Evolutionary conservation across 2,113 vertebrate species (phyloP).

Genomic region (Amblyopsis rosae): DNA sequence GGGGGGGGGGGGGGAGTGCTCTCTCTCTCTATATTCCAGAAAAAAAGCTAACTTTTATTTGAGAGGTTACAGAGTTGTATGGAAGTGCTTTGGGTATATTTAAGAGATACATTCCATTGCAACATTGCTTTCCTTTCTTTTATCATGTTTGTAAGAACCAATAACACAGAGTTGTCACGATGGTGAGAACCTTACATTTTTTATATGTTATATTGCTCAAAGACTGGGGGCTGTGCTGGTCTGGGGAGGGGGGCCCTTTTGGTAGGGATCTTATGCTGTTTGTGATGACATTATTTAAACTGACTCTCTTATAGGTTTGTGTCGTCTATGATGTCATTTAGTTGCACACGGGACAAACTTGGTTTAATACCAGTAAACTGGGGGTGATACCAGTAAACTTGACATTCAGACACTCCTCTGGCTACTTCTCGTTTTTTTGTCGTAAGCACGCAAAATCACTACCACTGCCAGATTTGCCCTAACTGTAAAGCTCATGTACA

Average conservation of each 20-base stretch:
- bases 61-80: slow-evolving; percentile 36
- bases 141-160: slow-evolving; percentile 68
- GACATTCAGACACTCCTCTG: slow-evolving; percentile 34
- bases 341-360: slow-evolving; percentile 7
- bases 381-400: slow-evolving; percentile 41
- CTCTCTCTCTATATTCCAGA: slow-evolving; percentile 7
- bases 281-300: slow-evolving; percentile 58
- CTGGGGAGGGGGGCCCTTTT: slow-evolving; percentile 1
- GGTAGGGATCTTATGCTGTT: slow-evolving; percentile 42
- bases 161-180: slow-evolving; percentile 77
- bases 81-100: slow-evolving; percentile 74
- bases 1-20: no score
- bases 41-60: slow-evolving; percentile 56
- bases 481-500: neutral
- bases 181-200: slow-evolving; percentile 68
- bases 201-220: slow-evolving; percentile 42
- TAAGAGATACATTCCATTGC: slow-evolving; percentile 74
- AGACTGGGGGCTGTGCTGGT: slow-evolving; percentile 1
- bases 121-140: slow-evolving; percentile 61
- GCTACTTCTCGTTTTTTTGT: slow-evolving; percentile 26
- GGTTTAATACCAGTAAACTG: no score
- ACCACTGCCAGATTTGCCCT: neutral
- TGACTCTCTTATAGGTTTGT: slow-evolving; percentile 37
- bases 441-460: neutral
- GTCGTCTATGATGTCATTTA: slow-evolving; percentile 54